Evolutionary conservation across 2,888 invertebrate species (phyloP), one percentile per base, ranked within the genome.

Genomic region (Erannis defoliaria): DNA sequence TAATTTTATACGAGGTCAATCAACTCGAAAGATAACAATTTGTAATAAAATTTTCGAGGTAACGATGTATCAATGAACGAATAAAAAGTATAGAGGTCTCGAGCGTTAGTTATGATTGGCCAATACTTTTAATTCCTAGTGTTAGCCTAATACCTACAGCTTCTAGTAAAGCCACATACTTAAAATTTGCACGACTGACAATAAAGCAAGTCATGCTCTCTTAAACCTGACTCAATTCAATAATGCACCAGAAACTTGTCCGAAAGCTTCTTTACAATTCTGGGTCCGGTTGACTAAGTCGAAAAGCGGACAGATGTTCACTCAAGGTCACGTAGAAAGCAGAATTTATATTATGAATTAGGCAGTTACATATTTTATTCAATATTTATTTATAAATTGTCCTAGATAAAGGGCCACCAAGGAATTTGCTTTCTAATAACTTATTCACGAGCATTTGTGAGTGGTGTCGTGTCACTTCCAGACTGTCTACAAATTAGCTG

Each of bases 391-490:
- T 64, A 62, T 59, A 62, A 56, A 62, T 40, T 60, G 61, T 66
- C 62, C 46, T 56, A 59, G 58, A 64, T 64, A 54, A 66, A 70
- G 66, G 67, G 64, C 64, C 58, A 59, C 57, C 55, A 40, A 55
- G 53, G 55, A 64, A 67, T 66, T 64, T 59, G 53, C 61, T 70
- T 70, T 66, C 66, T 62, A 63, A 62, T 45, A 43, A 60, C 14
- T 51, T 60, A 55, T 60, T 60, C 56, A 48, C 56, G 43, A 58
- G 54, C n/a, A 40, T 46, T 60, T 60, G 51, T 56, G 48, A 50
- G 49, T 31, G 46, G 51, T 31, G 51, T 54, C 55, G 51, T 31
- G 51, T 54, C 55, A 63, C 54, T 40, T 54, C 40, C 59, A 59
- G 64, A 16, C 45, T 50, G 46, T 62, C 57, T 46, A 38, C 46